Percentiles rank a stretch among this genome's conserved stretches.
Evolutionary conservation across 1,140 invertebrate species (phyloP).

Genomic region (Euschistus heros): DNA sequence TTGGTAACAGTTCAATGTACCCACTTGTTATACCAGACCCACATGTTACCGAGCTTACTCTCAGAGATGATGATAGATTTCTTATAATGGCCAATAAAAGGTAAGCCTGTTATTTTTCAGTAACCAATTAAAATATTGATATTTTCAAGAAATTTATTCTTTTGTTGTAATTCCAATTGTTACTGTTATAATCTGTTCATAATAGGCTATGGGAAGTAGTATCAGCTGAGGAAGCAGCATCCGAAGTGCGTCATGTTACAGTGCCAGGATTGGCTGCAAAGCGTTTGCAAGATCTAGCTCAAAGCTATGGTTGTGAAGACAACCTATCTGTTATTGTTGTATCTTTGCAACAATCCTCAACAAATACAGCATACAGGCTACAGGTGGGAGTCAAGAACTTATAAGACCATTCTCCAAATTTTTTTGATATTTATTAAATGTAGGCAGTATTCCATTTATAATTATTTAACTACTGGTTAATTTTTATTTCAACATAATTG

Average conservation of each 20-base stretch:
- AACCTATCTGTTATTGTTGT: conserved; percentile 69
- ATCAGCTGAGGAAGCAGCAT: conserved; percentile 57
- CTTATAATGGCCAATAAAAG: conserved; percentile 64
- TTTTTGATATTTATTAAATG: no score
- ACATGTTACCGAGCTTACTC: conserved; percentile 54
- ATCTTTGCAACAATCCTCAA: conserved; percentile 50
- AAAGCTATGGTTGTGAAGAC: conserved; percentile 68
- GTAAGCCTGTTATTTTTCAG: conserved; percentile 19
- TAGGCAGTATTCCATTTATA: no score
- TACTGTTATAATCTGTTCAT: neutral
- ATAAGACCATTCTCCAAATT: no score
- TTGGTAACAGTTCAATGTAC: conserved; percentile 51
- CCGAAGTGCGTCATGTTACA: conserved; percentile 59
- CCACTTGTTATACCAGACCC: conserved; percentile 61
- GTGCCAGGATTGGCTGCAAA: conserved; percentile 69
- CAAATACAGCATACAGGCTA: conserved; percentile 60
- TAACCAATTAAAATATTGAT: no score
- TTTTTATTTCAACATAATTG: no score
- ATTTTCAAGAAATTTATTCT: no score
- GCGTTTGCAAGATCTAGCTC: conserved; percentile 65
- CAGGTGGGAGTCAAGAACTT: conserved; percentile 34
- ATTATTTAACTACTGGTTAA: no score
- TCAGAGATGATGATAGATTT: conserved; percentile 71
- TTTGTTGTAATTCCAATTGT: no score
- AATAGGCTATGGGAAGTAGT: conserved; percentile 60